A percentile compares a stretch with the other conserved stretches of the same genome.
phyloP scores from a whole-genome alignment of 1,140 invertebrate species.

The Drosophila orosa region DNA sequence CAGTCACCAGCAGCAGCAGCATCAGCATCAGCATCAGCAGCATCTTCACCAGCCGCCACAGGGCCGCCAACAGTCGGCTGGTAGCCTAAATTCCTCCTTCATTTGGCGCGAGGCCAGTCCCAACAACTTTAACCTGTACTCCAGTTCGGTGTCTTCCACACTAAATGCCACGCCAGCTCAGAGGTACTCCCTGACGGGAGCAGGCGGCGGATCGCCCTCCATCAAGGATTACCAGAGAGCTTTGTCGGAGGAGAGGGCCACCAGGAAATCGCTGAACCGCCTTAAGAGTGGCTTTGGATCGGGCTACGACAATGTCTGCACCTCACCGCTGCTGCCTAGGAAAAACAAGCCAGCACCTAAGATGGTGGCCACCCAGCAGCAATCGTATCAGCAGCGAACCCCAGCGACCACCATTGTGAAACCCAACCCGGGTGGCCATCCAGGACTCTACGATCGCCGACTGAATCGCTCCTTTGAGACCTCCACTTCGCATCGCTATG shows the following conservation, averaged over 20 bases:
- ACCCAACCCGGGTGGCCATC: conserved; percentile 61
- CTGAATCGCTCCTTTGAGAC: conserved; percentile 83
- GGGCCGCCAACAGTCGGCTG: conserved; percentile 69
- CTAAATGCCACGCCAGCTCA: conserved; percentile 63
- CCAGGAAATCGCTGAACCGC: conserved; percentile 73
- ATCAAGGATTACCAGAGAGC: conserved; percentile 79
- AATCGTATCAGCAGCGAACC: conserved; percentile 53
- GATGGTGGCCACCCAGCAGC: conserved; percentile 53
- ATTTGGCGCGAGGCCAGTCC: conserved; percentile 84
- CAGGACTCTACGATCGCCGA: conserved; percentile 81
- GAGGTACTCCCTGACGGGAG: conserved; percentile 62
- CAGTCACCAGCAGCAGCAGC: conserved; percentile 40
- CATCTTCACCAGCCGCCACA: conserved; percentile 13
- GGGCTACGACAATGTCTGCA: conserved; percentile 82
- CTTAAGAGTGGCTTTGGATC: conserved; percentile 83
- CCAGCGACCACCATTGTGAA: conserved; percentile 58
- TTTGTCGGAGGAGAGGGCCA: conserved; percentile 78
- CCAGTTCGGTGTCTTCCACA: conserved; percentile 77
- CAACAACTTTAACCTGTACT: conserved; percentile 84
- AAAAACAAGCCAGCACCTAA: conserved; percentile 76
- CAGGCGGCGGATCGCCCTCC: conserved; percentile 18
- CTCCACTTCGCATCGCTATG: conserved; percentile 74
- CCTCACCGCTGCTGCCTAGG: conserved; percentile 77
- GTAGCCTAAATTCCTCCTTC: conserved; percentile 82
- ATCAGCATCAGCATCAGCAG: conserved; percentile 43